Conservation (phyloP, 2,797 vertebrate genomes). For the Anolis apletophallus region DNA sequence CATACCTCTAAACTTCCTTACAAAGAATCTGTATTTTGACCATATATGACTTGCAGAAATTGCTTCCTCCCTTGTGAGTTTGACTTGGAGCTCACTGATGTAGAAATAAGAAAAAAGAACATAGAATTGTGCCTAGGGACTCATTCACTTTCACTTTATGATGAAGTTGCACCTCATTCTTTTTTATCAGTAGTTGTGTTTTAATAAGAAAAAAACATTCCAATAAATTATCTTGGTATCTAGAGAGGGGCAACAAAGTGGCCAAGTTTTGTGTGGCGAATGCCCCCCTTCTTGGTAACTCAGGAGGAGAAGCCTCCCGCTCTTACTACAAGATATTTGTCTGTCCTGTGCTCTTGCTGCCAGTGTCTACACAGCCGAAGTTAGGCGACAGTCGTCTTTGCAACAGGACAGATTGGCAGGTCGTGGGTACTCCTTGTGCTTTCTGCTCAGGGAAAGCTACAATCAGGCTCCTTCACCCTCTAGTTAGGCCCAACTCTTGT, state of each 20-base stretch:
- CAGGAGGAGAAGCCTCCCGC: not conserved
- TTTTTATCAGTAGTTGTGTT: not conserved
- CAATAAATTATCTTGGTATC: not conserved
- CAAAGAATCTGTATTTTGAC: not conserved
- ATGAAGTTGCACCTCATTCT: not conserved
- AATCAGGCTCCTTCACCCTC: constrained; percentile 60
- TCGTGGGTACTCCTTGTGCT: constrained; percentile 26
- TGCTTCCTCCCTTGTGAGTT: not conserved
- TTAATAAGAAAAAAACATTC: not conserved
- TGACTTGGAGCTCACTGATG: not conserved
- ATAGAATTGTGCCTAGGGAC: not conserved
- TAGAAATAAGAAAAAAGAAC: not conserved
- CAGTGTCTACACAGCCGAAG: not conserved
- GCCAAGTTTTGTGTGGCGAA: not conserved
- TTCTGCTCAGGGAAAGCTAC: constrained; percentile 58
- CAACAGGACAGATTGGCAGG: constrained; percentile 36
- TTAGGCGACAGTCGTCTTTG: constrained; percentile 5
- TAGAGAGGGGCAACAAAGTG: not conserved
- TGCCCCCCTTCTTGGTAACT: not conserved
- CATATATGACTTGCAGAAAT: not conserved
- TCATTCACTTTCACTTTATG: not conserved
- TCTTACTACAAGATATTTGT: constrained; percentile 1
- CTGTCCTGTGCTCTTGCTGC: not conserved
- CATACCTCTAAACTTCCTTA: not conserved
- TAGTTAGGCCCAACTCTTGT: constrained; percentile 63